These are phyloP conservation scores for Nasonia oneida DNA, from an alignment of 2,888 invertebrate genomes.

Conservation along the genomic window DNA sequence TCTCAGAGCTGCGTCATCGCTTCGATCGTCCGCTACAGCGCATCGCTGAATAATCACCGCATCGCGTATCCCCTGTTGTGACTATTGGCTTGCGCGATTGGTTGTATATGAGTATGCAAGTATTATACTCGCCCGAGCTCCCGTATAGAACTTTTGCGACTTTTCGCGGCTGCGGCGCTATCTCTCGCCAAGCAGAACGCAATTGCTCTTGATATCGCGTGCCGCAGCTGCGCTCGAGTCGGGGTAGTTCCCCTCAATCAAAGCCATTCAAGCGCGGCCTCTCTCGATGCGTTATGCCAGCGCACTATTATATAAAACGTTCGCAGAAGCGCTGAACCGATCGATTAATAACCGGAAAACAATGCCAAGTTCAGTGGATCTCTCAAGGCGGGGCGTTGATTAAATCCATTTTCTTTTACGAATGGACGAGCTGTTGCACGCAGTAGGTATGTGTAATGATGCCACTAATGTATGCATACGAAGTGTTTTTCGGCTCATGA, in stretches of 20 bases:
- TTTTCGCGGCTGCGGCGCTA: neutral
- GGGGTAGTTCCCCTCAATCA: neutral
- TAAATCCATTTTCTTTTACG: neutral
- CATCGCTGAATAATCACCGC: neutral
- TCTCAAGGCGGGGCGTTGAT: neutral
- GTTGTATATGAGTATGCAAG: too few species aligned
- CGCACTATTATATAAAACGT: neutral
- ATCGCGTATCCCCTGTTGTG: neutral
- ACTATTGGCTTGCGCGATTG: neutral
- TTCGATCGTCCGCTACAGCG: neutral
- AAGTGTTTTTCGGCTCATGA: neutral
- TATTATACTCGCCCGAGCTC: neutral
- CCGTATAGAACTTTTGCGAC: neutral
- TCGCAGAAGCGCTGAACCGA: neutral
- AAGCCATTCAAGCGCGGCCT: constrained; percentile 2
- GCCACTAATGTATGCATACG: neutral
- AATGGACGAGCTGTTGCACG: neutral
- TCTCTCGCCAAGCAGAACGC: too few species aligned
- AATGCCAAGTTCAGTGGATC: neutral
- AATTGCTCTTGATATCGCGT: neutral
- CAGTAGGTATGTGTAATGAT: neutral
- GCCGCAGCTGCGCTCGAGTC: neutral
- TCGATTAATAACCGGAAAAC: neutral
- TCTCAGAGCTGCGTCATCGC: neutral
- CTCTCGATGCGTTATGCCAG: neutral